phyloP scores from a whole-genome alignment of 2,113 vertebrate species.

The Puma concolor region DNA sequence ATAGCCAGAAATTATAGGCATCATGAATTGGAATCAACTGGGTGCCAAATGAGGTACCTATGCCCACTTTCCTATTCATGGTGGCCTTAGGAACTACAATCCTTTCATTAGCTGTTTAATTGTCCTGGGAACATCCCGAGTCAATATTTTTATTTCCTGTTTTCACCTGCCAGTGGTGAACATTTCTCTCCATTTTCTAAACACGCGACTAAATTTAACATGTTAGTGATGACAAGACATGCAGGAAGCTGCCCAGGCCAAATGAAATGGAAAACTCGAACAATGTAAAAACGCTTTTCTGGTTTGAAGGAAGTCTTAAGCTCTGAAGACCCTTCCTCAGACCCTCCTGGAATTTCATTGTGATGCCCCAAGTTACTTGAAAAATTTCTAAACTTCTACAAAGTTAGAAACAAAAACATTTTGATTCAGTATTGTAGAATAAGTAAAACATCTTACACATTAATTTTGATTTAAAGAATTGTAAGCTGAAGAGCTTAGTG shows the following conservation, averaged over 20 bases:
- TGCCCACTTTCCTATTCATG: conserved; percentile 75
- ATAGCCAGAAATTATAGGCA: conserved; percentile 43
- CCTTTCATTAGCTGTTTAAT: conserved; percentile 86
- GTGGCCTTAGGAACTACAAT: conserved; percentile 76
- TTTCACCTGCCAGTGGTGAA: conserved; percentile 83
- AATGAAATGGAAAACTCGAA: conserved; percentile 72
- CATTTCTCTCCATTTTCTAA: conserved; percentile 81
- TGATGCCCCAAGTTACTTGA: neutral
- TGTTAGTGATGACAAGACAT: conserved; percentile 59
- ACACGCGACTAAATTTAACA: conserved; percentile 83
- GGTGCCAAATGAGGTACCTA: conserved; percentile 45
- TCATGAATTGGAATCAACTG: conserved; percentile 49
- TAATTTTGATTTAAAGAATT: conserved; percentile 17
- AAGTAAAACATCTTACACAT: neutral
- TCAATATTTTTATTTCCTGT: conserved; percentile 89
- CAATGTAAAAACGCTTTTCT: conserved; percentile 77
- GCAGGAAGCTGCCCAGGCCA: conserved; percentile 66
- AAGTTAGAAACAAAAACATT: conserved; percentile 38
- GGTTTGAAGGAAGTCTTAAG: conserved; percentile 70
- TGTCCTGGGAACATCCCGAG: conserved; percentile 82
- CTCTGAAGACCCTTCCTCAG: conserved; percentile 67
- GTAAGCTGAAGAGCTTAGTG: neutral
- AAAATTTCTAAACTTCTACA: neutral
- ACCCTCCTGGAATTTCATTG: conserved; percentile 25
- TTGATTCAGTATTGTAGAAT: neutral